Evolutionary conservation across 2,797 vertebrate species (phyloP).

Genomic region (Cirrhinus molitorella): DNA sequence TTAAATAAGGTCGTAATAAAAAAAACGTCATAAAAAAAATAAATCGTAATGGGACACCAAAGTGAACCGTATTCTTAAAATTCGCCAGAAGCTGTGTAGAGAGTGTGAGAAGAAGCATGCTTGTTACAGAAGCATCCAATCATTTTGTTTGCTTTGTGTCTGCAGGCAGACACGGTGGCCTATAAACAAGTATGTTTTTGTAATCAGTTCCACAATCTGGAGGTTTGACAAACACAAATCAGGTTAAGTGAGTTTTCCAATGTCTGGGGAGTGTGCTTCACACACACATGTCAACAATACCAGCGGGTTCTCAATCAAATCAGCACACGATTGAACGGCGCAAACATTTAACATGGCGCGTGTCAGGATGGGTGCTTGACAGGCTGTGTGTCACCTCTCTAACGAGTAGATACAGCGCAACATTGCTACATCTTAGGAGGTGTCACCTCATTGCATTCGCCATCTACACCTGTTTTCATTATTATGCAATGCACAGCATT

Average conservation of each 20-base stretch:
- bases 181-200: constrained; percentile 14
- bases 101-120: constrained; percentile 23
- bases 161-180: background rate
- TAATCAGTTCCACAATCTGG: constrained; percentile 27
- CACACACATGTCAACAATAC: constrained; percentile 35
- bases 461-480: background rate
- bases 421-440: background rate
- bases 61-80: background rate
- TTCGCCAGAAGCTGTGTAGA: background rate
- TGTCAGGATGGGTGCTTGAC: constrained; percentile 23
- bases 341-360: background rate
- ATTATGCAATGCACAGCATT: background rate
- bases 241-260: constrained; percentile 50
- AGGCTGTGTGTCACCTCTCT: background rate
- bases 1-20: too few species aligned
- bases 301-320: constrained; percentile 43
- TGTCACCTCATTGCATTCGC: background rate
- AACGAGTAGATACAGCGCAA: background rate
- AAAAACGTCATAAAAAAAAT: too few species aligned
- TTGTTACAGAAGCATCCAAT: constrained; percentile 2
- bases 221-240: constrained; percentile 37
- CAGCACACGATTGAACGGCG: background rate
- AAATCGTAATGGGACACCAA: background rate
- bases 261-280: constrained; percentile 35
- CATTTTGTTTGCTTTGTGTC: constrained; percentile 44